These are phyloP conservation scores for Lathronympha strigana DNA, from an alignment of 2,888 invertebrate species.

Conservation along the genomic window DNA sequence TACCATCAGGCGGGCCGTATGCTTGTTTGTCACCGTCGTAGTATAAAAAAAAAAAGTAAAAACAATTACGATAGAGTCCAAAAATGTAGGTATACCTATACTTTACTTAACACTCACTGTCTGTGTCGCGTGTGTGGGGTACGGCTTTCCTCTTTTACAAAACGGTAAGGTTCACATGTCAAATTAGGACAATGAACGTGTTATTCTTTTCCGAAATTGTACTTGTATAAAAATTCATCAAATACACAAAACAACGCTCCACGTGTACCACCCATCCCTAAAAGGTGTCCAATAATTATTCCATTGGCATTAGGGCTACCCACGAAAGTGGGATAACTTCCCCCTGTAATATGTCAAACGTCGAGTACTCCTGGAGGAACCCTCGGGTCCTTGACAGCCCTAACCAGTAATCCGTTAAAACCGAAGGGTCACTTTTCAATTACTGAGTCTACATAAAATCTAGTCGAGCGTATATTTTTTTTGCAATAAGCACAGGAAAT, in stretches of 20 bases:
- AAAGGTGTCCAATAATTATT: constrained; percentile 42
- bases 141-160: too few species aligned
- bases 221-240: too few species aligned
- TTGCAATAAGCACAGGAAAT: constrained; percentile 46
- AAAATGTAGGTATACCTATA: too few species aligned
- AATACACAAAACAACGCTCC: background rate
- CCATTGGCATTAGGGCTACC: constrained; percentile 40
- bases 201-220: too few species aligned
- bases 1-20: too few species aligned
- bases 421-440: constrained; percentile 66
- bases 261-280: constrained; percentile 19
- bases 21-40: too few species aligned
- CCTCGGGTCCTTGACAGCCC: constrained; percentile 67
- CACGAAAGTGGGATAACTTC: constrained; percentile 54
- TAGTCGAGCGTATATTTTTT: constrained; percentile 57
- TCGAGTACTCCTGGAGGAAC: constrained; percentile 49
- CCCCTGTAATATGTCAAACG: constrained; percentile 66
- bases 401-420: constrained; percentile 75
- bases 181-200: too few species aligned
- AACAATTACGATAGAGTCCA: too few species aligned
- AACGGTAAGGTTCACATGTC: too few species aligned
- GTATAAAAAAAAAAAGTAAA: too few species aligned
- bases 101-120: too few species aligned
- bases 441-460: constrained; percentile 50
- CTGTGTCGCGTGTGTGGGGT: too few species aligned